These are phyloP conservation scores for Neolamprologus variostigma DNA, from an alignment of 2,113 vertebrate genomes.

Conservation along the genomic window DNA sequence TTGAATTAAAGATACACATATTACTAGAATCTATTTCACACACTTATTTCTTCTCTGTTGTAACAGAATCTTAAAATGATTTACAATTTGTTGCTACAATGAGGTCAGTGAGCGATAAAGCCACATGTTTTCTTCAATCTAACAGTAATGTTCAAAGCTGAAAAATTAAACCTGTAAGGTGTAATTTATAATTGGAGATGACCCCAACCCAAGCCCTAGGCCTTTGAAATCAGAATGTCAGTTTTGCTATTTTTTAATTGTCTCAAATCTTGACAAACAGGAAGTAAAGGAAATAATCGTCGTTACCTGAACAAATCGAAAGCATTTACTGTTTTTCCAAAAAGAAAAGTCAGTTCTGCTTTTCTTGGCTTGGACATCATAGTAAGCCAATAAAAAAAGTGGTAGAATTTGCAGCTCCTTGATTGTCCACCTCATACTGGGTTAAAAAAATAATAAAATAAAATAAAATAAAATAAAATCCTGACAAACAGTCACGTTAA, in stretches of 20 bases:
- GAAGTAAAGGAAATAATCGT: rapidly evolving
- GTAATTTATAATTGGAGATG: background rate
- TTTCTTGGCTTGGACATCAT: background rate
- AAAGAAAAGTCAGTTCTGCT: background rate
- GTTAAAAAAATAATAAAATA: background rate
- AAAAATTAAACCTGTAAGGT: background rate
- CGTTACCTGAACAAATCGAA: rapidly evolving
- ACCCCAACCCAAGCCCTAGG: background rate
- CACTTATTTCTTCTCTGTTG: background rate
- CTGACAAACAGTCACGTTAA: background rate
- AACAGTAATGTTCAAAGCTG: background rate
- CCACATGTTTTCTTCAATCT: background rate
- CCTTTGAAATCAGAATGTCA: rapidly evolving
- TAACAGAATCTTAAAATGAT: background rate
- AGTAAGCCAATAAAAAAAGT: background rate
- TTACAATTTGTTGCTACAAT: background rate
- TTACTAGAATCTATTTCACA: background rate
- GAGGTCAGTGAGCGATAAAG: background rate
- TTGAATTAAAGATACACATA: background rate
- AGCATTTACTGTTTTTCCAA: background rate
- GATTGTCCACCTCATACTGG: background rate
- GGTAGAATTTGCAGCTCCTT: background rate
- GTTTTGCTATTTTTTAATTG: background rate
- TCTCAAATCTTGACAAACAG: background rate
- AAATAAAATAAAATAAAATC: background rate